These are phyloP conservation scores for Blastobasis adustella DNA, from an alignment of 2,888 invertebrate species.

Conservation along the genomic window DNA sequence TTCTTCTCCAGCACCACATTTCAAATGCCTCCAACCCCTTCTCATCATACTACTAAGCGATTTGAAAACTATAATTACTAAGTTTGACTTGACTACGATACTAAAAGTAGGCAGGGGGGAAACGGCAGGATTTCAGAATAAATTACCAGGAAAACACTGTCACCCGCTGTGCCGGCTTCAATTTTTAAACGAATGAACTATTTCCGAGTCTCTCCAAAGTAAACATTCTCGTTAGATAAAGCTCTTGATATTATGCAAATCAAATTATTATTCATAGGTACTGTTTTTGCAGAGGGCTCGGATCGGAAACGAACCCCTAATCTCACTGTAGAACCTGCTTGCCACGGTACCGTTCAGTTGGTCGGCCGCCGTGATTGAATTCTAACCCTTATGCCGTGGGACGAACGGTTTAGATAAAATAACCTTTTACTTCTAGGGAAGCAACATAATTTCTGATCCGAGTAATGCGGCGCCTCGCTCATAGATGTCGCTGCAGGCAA, in stretches of 20 bases:
- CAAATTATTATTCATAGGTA: constrained; percentile 66
- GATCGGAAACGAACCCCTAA: constrained; percentile 54
- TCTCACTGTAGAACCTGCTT: constrained; percentile 35
- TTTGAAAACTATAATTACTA: too few species aligned
- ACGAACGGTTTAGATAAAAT: neutral
- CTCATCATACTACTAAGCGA: too few species aligned
- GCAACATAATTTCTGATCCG: too few species aligned
- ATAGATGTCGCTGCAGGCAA: constrained; percentile 67
- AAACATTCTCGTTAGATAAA: constrained; percentile 57
- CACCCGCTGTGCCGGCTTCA: too few species aligned
- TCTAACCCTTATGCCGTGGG: constrained; percentile 23
- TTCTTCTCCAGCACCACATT: too few species aligned
- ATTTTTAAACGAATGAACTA: constrained; percentile 26
- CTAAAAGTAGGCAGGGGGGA: too few species aligned
- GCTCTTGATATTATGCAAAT: constrained; percentile 67
- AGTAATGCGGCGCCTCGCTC: constrained; percentile 34
- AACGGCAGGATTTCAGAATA: too few species aligned
- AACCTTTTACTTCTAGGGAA: too few species aligned
- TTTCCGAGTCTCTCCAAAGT: constrained; percentile 42
- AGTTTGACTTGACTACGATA: too few species aligned
- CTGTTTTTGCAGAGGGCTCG: constrained; percentile 68
- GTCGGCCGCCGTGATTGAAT: constrained; percentile 11
- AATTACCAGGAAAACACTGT: too few species aligned
- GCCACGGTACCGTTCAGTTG: too few species aligned
- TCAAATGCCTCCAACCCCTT: too few species aligned